phyloP scores from a whole-genome alignment of 2,888 invertebrate species.

The Drosophila lutescens region DNA sequence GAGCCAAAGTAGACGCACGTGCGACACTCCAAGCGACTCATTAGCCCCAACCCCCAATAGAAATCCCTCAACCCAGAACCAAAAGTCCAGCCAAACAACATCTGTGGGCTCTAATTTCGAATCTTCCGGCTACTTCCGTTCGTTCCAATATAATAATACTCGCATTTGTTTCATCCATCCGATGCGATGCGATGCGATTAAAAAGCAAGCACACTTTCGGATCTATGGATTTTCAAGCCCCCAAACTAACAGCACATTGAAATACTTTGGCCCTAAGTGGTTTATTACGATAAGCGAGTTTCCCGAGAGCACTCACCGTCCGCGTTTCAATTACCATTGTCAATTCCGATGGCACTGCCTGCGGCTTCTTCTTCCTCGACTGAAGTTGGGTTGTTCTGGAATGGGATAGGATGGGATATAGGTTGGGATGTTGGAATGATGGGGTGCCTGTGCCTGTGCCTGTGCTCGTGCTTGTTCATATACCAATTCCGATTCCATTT shows the following conservation, averaged over 20 bases:
- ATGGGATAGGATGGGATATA: not conserved
- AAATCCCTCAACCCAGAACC: not conserved
- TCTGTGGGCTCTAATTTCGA: slow-evolving; percentile 1
- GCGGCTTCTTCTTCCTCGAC: slow-evolving; percentile 5
- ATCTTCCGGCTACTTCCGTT: slow-evolving; percentile 48
- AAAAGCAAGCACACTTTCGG: slow-evolving; percentile 45
- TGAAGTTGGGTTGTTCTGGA: not conserved
- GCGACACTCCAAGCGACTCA: slow-evolving; percentile 75
- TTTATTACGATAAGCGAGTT: slow-evolving; percentile 73
- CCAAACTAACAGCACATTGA: slow-evolving; percentile 3
- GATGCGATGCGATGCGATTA: slow-evolving; percentile 61
- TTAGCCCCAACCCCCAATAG: slow-evolving; percentile 55
- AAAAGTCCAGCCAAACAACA: slow-evolving; percentile 2
- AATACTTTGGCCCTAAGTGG: slow-evolving; percentile 66
- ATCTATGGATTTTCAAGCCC: slow-evolving; percentile 3
- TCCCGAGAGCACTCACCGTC: slow-evolving; percentile 59
- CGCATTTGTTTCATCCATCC: slow-evolving; percentile 70
- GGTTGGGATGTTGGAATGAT: not conserved
- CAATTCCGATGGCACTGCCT: slow-evolving; percentile 49
- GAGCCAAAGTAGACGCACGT: slow-evolving; percentile 60
- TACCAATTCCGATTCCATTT: not conserved
- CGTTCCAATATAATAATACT: slow-evolving; percentile 75
- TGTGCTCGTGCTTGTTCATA: not conserved
- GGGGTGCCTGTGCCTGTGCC: not conserved
- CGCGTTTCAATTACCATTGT: slow-evolving; percentile 71